Conservation (phyloP, 1,140 invertebrate species). For the Brachionus sp. region DNA sequence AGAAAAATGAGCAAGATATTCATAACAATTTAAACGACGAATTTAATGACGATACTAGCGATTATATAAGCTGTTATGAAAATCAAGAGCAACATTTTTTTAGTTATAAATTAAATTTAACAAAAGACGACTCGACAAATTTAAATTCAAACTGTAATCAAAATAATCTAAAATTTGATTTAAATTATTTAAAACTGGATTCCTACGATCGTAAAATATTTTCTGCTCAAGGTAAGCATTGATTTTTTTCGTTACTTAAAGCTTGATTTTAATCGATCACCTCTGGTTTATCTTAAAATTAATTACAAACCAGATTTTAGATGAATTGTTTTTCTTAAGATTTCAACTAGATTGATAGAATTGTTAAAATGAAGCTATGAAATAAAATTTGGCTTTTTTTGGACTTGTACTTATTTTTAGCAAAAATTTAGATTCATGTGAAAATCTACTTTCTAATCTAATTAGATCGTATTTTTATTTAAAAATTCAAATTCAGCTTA, state of each 20-base stretch:
- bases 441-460: too few relatives aligned
- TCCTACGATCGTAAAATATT: constrained; percentile 27
- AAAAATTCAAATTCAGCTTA: background rate
- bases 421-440: background rate
- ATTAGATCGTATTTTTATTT: background rate
- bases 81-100: background rate
- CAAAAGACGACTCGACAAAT: background rate
- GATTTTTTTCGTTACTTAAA: background rate
- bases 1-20: constrained; percentile 19
- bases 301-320: background rate
- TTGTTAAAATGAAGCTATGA: background rate
- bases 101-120: background rate
- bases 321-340: background rate
- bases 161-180: constrained; percentile 21
- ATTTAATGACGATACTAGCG: constrained; percentile 6
- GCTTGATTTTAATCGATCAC: background rate
- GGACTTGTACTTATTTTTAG: background rate
- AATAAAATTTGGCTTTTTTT: too few relatives aligned
- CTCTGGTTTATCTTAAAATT: background rate
- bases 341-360: background rate
- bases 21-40: constrained; percentile 19
- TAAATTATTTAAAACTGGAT: constrained; percentile 44
- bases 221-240: constrained; percentile 14
- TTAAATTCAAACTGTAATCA: background rate
- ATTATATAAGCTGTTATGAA: background rate